These are phyloP conservation scores for Drosophila leonis DNA, from an alignment of 2,888 invertebrate species.

Conservation along the genomic window DNA sequence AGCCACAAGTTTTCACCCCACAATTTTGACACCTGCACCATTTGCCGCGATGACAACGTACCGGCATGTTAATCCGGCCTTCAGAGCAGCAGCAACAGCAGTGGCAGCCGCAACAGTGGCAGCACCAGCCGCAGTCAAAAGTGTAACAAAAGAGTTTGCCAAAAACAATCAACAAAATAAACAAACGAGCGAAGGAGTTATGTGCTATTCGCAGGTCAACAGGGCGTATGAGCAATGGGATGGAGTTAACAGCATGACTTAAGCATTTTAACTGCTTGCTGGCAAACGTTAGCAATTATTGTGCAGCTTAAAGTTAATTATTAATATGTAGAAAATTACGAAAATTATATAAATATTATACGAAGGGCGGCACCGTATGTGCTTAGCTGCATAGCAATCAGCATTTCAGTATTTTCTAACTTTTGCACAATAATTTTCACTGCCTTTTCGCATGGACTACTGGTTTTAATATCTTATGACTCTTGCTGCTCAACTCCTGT, in stretches of 20 bases:
- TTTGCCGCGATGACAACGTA: conserved; percentile 73
- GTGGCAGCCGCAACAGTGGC: conserved; percentile 21
- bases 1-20: conserved; percentile 73
- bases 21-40: conserved; percentile 78
- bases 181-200: conserved; percentile 8
- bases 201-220: conserved; percentile 24
- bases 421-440: not conserved
- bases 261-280: conserved; percentile 24
- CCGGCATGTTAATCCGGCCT: conserved; percentile 56
- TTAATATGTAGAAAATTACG: not conserved
- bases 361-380: not conserved
- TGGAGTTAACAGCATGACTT: conserved; percentile 25
- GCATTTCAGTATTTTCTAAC: not conserved
- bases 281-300: conserved; percentile 1
- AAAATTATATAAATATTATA: conserved; percentile 4
- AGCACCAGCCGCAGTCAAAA: conserved; percentile 41
- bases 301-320: conserved; percentile 1
- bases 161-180: conserved; percentile 53
- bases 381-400: not conserved
- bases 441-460: not conserved
- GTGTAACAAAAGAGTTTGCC: conserved; percentile 47
- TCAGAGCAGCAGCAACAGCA: conserved; percentile 19
- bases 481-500: not conserved
- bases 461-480: conserved; percentile 14
- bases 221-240: conserved; percentile 48